Conservation (phyloP, 2,113 vertebrate genomes). For the Centropus bengalensis region DNA sequence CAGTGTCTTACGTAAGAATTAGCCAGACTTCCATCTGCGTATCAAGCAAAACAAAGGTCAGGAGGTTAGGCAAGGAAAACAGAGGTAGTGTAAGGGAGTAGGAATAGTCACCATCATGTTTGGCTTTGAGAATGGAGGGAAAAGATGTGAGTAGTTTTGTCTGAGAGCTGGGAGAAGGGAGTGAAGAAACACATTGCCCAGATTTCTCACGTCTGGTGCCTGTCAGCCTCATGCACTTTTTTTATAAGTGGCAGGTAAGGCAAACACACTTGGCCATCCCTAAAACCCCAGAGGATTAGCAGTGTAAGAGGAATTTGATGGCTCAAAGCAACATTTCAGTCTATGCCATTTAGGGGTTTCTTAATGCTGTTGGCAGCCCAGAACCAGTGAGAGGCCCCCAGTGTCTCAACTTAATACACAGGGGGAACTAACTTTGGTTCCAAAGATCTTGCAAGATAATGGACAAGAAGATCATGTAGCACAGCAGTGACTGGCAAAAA, state of each 20-base stretch:
- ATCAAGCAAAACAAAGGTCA: background rate
- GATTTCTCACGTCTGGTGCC: background rate
- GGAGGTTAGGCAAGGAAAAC: background rate
- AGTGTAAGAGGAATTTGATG: background rate
- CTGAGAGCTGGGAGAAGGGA: background rate
- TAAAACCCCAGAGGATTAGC: background rate
- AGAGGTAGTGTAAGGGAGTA: background rate
- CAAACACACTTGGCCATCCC: background rate
- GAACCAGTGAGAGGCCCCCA: background rate
- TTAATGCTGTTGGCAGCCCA: background rate
- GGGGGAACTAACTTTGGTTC: background rate
- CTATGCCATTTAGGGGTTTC: background rate
- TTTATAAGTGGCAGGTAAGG: background rate
- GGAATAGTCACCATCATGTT: background rate
- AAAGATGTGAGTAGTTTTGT: background rate
- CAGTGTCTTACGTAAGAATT: background rate
- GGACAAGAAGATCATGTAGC: background rate
- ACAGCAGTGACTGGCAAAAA: background rate
- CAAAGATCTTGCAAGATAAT: background rate
- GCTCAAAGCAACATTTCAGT: background rate
- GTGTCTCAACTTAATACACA: background rate
- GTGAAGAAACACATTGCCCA: background rate
- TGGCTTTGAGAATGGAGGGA: background rate
- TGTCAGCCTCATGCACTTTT: background rate
- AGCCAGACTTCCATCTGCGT: background rate